Evolutionary conservation across 2,113 vertebrate species (phyloP).

Genomic region (Oreochromis spilurus): DNA sequence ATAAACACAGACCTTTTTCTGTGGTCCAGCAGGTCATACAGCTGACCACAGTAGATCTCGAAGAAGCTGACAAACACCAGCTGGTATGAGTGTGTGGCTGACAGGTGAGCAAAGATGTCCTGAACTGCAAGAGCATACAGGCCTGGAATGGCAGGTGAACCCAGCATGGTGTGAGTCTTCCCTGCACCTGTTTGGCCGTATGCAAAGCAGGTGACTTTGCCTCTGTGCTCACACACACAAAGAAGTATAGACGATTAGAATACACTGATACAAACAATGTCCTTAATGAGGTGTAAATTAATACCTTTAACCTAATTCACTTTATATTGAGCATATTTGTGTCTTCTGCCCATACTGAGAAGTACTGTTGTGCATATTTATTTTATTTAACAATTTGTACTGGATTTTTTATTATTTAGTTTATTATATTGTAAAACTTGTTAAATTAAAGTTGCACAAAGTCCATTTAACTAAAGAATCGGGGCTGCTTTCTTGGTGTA

Average conservation of each 20-base stretch:
- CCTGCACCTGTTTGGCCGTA: slow-evolving; percentile 92
- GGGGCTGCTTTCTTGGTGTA: neutral
- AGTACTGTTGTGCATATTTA: neutral
- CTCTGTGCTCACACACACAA: slow-evolving; percentile 65
- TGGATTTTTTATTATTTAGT: neutral
- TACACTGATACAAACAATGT: neutral
- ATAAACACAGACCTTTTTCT: slow-evolving; percentile 78
- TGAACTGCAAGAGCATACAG: slow-evolving; percentile 83
- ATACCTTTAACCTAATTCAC: neutral
- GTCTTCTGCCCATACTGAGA: neutral
- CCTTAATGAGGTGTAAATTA: neutral
- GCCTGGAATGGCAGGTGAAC: slow-evolving; percentile 79
- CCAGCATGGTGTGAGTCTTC: slow-evolving; percentile 93
- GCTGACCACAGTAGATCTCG: slow-evolving; percentile 92
- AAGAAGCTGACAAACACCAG: slow-evolving; percentile 88
- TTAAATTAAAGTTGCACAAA: neutral
- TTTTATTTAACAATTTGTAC: neutral
- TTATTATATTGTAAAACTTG: neutral
- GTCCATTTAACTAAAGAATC: neutral
- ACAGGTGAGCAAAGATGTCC: slow-evolving; percentile 84
- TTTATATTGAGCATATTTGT: neutral
- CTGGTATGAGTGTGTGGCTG: slow-evolving; percentile 32
- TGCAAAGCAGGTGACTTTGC: slow-evolving; percentile 88
- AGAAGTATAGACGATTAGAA: neutral
- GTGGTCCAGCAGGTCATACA: slow-evolving; percentile 86